Percentiles rank a stretch among this genome's conserved stretches.
These are phyloP conservation scores for Pelobates cultripes DNA, from an alignment of 2,797 vertebrate genomes.

Conservation along the genomic window DNA sequence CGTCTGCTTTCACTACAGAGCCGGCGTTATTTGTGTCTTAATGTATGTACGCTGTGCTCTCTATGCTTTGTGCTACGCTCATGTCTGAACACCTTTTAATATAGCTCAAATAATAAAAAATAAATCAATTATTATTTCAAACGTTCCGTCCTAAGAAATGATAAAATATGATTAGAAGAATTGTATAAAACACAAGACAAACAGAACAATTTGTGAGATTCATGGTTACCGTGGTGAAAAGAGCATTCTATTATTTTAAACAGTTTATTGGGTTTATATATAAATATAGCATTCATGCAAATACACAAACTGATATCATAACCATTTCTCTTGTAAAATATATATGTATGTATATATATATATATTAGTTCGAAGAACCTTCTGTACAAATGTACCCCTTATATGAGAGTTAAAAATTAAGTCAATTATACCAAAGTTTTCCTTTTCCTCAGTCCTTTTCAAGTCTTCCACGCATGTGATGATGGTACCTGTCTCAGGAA, in stretches of 20 bases:
- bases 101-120: too few species aligned
- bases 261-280: background rate
- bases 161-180: too few species aligned
- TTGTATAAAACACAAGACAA: background rate
- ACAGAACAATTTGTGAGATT: background rate
- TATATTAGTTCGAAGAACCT: background rate
- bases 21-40: too few species aligned
- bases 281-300: conserved; percentile 7
- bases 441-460: background rate
- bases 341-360: background rate
- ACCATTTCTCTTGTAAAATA: conserved; percentile 7
- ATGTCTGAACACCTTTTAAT: too few species aligned
- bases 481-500: background rate
- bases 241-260: background rate
- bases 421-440: too few species aligned
- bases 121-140: too few species aligned
- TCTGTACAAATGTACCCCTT: background rate
- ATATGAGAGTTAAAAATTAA: too few species aligned
- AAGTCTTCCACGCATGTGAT: background rate
- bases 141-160: too few species aligned
- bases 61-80: too few species aligned
- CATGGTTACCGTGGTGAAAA: background rate
- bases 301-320: background rate
- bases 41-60: too few species aligned
- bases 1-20: too few species aligned